Evolutionary conservation across 2,113 vertebrate genomes (phyloP), one percentile per base, ranked within the genome.

Genomic region (Cyanoderma ruficeps): DNA sequence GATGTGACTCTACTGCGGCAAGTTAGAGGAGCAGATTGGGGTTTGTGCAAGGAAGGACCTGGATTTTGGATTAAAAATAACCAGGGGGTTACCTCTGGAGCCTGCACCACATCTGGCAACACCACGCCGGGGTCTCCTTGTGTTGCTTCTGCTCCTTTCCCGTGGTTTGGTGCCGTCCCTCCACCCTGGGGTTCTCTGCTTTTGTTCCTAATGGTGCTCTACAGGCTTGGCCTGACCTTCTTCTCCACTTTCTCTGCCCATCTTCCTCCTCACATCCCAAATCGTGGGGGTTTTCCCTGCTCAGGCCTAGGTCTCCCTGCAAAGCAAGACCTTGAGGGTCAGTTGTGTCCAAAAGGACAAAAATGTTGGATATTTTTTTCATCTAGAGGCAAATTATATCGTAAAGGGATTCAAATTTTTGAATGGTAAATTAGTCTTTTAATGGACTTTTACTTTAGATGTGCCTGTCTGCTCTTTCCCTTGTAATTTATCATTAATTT

Each of bases 1-100:
- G 85, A 50, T 82, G 95, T 96, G 96, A 95, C 97, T 97, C 96
- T 64, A 68, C 93, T 97, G 97, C 94, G 74, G 94, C 96, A 98
- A 94, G 6, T 83, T 92, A 71, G 92, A 95, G 90, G 97, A 98
- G 86, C 95, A 93, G 65, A 35, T 42, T 94, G 94, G 84, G 57
- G 80, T 91, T 94, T 81, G 94, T 96, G 91, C 90, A 84, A 93
- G 84, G 85, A 84, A 93, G 82, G 85, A 89, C 95, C 89, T 97
- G 93, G 93, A 87, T 96, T 77, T 90, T 28, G 84, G 95, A 76
- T 95, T 67, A 31, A 96, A 95, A 94, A 89, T 74, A 89, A 82
- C 74, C 42, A 22, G 35, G 35, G 69, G 61, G 35, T 80, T 93
- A 14, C 83, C 56, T 93, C 37, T 94, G 30, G 42, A 28, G 90